Percentiles rank a stretch among this genome's conserved stretches.
Evolutionary conservation across 1,140 invertebrate genomes (phyloP).

Genomic region (Lordiphosa mommai): DNA sequence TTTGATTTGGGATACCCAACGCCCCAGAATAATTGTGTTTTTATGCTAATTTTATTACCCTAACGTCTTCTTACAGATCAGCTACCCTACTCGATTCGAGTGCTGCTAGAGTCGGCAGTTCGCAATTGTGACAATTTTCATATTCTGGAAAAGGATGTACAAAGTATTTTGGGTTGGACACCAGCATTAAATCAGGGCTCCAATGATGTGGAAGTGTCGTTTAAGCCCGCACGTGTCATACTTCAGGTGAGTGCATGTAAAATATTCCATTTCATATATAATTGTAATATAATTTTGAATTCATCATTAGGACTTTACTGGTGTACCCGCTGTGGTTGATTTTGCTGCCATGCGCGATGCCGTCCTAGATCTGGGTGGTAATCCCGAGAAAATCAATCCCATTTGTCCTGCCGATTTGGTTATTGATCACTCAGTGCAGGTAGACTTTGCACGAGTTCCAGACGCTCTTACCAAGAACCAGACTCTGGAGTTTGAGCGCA

Average conservation of each 20-base stretch:
- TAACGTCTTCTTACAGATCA: slow-evolving; percentile 79
- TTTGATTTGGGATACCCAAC: too few relatives aligned
- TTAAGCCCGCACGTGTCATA: slow-evolving; percentile 97
- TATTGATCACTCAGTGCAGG: slow-evolving; percentile 99
- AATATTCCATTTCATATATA: accelerated
- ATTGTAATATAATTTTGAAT: not conserved
- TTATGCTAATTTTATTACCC: too few relatives aligned
- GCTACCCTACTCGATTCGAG: slow-evolving; percentile 96
- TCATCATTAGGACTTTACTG: slow-evolving; percentile 89
- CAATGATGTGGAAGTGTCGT: slow-evolving; percentile 94
- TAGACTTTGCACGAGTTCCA: slow-evolving; percentile 93
- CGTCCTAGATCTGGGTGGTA: slow-evolving; percentile 90
- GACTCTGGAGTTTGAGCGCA: slow-evolving; percentile 96
- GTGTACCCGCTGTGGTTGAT: slow-evolving; percentile 99
- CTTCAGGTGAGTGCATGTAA: slow-evolving; percentile 85
- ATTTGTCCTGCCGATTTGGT: slow-evolving; percentile 98
- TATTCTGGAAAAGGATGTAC: slow-evolving; percentile 91
- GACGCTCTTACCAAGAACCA: slow-evolving; percentile 97
- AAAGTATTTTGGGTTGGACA: slow-evolving; percentile 95
- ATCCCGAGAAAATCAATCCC: slow-evolving; percentile 97
- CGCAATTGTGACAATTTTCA: slow-evolving; percentile 98
- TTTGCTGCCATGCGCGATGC: slow-evolving; percentile 99
- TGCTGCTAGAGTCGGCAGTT: slow-evolving; percentile 96
- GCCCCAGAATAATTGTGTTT: too few relatives aligned
- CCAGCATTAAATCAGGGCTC: slow-evolving; percentile 83